Conservation (phyloP, 2,888 invertebrate species). For the Ichneumon xanthorius region DNA sequence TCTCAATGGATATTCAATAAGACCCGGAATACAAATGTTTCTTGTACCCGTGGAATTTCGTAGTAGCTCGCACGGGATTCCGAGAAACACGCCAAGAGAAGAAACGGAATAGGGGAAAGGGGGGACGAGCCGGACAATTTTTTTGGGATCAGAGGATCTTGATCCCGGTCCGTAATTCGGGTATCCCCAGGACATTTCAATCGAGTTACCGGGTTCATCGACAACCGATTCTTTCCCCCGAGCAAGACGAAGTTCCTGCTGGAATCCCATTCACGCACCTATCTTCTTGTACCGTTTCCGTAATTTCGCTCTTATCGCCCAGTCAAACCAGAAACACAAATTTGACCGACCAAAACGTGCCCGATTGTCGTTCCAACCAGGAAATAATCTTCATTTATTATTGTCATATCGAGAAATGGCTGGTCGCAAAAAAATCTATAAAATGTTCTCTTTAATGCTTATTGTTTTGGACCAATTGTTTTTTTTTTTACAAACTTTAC, state of each 20-base stretch:
- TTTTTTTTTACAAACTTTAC: too few species aligned
- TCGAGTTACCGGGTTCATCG: background rate
- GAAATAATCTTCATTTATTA: background rate
- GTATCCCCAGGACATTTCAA: conserved; percentile 39
- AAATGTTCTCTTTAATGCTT: too few species aligned
- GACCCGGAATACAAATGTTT: conserved; percentile 49
- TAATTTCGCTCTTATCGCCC: conserved; percentile 32
- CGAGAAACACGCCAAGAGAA: background rate
- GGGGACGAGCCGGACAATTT: conserved; percentile 10
- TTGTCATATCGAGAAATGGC: background rate
- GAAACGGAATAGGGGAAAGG: background rate
- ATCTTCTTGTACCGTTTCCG: background rate
- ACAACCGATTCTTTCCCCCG: conserved; percentile 4
- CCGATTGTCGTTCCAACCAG: conserved; percentile 26
- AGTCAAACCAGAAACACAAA: conserved; percentile 22
- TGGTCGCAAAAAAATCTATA: background rate
- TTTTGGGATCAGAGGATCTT: conserved; percentile 37
- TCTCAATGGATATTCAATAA: conserved; percentile 47
- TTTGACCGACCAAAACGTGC: background rate
- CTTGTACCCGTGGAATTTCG: background rate
- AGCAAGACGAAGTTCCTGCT: conserved; percentile 12
- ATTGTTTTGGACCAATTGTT: too few species aligned
- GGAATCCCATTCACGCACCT: conserved; percentile 4
- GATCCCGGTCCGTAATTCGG: conserved; percentile 39
- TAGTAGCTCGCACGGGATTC: background rate